Evolutionary conservation across 2,888 invertebrate species (phyloP).

Genomic region (Subacronicta megacephala): DNA sequence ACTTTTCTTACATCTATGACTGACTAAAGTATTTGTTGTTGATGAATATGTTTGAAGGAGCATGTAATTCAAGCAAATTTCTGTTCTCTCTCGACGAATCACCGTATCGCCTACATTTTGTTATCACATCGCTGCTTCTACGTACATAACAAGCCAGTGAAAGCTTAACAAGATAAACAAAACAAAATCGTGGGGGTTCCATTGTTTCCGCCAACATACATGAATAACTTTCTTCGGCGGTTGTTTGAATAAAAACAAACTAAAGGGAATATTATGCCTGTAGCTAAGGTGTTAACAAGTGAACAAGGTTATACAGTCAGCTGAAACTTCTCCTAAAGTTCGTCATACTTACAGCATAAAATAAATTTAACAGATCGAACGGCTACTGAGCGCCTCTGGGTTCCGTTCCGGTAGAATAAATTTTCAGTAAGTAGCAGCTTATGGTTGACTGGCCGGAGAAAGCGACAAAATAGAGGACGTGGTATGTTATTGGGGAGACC

Average conservation of each 20-base stretch:
- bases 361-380: not conserved
- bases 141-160: not conserved
- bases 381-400: too few relatives aligned
- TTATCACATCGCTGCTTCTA: too few relatives aligned
- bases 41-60: too few relatives aligned
- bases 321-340: not conserved
- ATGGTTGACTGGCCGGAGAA: too few relatives aligned
- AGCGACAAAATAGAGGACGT: too few relatives aligned
- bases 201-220: not conserved
- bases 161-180: conserved; percentile 1
- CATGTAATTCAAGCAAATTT: too few relatives aligned
- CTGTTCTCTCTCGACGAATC: not conserved
- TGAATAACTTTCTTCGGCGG: not conserved
- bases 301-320: not conserved
- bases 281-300: not conserved
- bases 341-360: not conserved
- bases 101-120: too few relatives aligned
- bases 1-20: too few relatives aligned
- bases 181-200: not conserved
- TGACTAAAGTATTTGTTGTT: too few relatives aligned
- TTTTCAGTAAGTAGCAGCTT: too few relatives aligned
- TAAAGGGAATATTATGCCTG: not conserved
- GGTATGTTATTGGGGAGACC: too few relatives aligned
- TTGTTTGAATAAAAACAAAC: conserved; percentile 4
- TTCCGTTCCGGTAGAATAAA: too few relatives aligned